A percentile compares a stretch with the other conserved stretches of the same genome.
Conservation (phyloP, 2,113 vertebrate species). For the Stigmatopora nigra region DNA sequence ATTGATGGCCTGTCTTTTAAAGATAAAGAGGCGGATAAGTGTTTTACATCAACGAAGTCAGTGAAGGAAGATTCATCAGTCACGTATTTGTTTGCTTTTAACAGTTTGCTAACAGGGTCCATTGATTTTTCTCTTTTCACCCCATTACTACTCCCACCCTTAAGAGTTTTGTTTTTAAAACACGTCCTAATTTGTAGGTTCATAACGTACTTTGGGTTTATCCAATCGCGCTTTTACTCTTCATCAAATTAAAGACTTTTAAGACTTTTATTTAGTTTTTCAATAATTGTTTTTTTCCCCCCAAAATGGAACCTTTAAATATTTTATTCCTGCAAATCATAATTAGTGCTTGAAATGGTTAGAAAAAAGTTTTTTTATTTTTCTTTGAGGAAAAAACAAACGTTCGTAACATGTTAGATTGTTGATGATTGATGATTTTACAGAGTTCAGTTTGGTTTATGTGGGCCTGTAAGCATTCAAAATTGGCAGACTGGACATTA, state of each 20-base stretch:
- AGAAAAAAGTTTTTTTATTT: background rate
- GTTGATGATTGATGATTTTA: too few relatives aligned
- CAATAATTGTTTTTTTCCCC: too few relatives aligned
- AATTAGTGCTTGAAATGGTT: background rate
- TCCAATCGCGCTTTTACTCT: background rate
- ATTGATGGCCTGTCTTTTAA: background rate
- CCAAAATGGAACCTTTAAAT: too few relatives aligned
- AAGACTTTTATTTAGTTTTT: too few relatives aligned
- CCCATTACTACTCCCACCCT: background rate
- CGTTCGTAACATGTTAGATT: background rate
- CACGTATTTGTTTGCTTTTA: background rate
- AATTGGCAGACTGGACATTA: background rate
- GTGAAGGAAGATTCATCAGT: background rate
- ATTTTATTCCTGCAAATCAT: background rate
- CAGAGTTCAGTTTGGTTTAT: background rate
- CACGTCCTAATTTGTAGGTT: background rate
- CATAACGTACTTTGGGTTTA: background rate
- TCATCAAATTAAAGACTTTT: background rate
- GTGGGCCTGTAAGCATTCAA: background rate
- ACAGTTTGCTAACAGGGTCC: background rate
- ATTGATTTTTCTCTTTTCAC: background rate
- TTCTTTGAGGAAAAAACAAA: background rate
- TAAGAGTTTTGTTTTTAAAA: background rate
- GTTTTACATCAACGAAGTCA: background rate
- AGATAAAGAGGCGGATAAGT: background rate